phyloP scores from a whole-genome alignment of 1,140 invertebrate species.

The Palaemon carinicauda region DNA sequence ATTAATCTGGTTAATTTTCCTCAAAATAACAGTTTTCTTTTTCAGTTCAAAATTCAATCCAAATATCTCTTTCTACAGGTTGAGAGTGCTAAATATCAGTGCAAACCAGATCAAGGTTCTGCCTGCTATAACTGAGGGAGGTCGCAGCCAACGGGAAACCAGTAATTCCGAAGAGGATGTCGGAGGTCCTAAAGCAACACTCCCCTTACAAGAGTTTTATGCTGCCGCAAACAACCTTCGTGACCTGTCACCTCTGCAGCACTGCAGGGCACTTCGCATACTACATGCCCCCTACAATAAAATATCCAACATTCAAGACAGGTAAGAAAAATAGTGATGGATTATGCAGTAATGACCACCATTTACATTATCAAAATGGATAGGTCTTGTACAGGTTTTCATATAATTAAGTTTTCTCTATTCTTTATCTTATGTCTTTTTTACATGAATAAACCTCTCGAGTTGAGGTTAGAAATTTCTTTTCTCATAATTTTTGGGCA shows the following conservation, averaged over 20 bases:
- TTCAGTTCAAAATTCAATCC: no score
- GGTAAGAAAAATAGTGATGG: slow-evolving; percentile 63
- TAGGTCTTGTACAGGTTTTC: not conserved
- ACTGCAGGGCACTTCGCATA: slow-evolving; percentile 73
- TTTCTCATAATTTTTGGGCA: no score
- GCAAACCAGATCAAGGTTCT: slow-evolving; percentile 70
- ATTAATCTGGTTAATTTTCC: no score
- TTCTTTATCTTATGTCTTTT: no score
- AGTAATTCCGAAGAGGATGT: slow-evolving; percentile 73
- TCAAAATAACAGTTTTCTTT: no score
- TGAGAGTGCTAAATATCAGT: slow-evolving; percentile 78
- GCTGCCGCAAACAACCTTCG: slow-evolving; percentile 80
- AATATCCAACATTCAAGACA: slow-evolving; percentile 77
- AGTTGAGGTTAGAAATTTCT: no score
- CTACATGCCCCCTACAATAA: slow-evolving; percentile 83
- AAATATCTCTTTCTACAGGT: slow-evolving; percentile 67
- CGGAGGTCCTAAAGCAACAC: slow-evolving; percentile 68
- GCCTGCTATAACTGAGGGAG: slow-evolving; percentile 4
- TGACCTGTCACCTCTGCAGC: slow-evolving; percentile 75
- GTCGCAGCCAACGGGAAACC: not conserved
- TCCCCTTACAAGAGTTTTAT: slow-evolving; percentile 76
- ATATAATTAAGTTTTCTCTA: no score
- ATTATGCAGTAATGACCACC: not conserved
- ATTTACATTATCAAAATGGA: not conserved
- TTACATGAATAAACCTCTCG: no score